These are phyloP conservation scores for Pseudomyrmex sp. DNA, from an alignment of 1,140 invertebrate genomes.

Conservation along the genomic window DNA sequence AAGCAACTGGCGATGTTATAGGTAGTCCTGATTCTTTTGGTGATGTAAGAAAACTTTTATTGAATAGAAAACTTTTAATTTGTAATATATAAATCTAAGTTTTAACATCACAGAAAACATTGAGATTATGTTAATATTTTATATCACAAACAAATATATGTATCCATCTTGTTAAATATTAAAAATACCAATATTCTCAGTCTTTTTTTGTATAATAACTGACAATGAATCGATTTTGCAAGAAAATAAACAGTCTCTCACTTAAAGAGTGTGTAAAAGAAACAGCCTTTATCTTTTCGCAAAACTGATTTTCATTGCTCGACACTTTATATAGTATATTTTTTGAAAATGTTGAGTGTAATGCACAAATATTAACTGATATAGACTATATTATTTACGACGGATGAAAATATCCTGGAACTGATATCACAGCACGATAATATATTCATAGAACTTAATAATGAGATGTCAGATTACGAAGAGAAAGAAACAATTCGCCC, in stretches of 20 bases:
- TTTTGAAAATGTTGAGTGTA: slow-evolving; percentile 21
- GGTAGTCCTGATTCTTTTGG: slow-evolving; percentile 91
- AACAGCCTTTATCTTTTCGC: too few relatives aligned
- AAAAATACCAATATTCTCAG: too few relatives aligned
- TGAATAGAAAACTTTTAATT: slow-evolving; percentile 1
- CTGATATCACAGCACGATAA: slow-evolving; percentile 90
- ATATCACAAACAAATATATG: too few relatives aligned
- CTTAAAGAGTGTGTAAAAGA: too few relatives aligned
- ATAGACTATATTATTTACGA: slow-evolving; percentile 94
- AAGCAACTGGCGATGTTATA: slow-evolving; percentile 90
- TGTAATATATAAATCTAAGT: neutral
- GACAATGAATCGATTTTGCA: too few relatives aligned
- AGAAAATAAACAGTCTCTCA: too few relatives aligned
- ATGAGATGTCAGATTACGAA: slow-evolving; percentile 68
- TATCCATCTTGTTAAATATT: too few relatives aligned
- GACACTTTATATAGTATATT: neutral
- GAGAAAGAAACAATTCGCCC: slow-evolving; percentile 85
- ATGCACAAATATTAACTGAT: slow-evolving; percentile 73
- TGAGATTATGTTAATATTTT: neutral
- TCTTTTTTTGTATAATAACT: too few relatives aligned
- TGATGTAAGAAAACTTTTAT: slow-evolving; percentile 88
- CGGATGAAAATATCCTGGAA: slow-evolving; percentile 90
- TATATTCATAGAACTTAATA: slow-evolving; percentile 87
- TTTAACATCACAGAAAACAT: neutral
- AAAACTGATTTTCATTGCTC: neutral